Conservation (phyloP, 1,140 invertebrate genomes). For the Anastrepha obliqua region DNA sequence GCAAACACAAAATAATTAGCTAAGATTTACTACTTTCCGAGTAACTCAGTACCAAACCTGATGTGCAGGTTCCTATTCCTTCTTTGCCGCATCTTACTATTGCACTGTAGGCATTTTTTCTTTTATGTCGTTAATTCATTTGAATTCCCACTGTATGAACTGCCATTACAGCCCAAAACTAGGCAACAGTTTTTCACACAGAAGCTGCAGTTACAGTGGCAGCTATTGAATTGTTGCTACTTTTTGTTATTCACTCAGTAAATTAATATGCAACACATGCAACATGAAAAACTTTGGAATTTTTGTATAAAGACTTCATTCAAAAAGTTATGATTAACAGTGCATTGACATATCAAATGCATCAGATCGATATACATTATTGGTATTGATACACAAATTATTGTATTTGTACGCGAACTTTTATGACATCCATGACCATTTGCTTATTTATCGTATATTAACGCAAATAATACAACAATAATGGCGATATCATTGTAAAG, state of each 20-base stretch:
- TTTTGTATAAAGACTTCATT: background rate
- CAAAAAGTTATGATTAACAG: constrained; percentile 25
- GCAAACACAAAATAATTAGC: too few relatives aligned
- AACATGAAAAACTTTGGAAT: background rate
- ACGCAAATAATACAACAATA: background rate
- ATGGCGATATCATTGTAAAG: background rate
- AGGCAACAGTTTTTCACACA: background rate
- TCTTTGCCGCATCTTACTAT: too few relatives aligned
- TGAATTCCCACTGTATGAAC: background rate
- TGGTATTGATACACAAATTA: background rate
- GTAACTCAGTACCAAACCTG: too few relatives aligned
- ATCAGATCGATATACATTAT: background rate
- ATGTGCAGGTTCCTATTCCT: too few relatives aligned
- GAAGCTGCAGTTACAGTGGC: background rate
- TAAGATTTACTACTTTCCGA: too few relatives aligned
- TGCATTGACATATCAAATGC: background rate
- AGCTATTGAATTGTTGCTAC: background rate
- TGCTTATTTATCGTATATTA: background rate
- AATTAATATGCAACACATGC: constrained; percentile 40
- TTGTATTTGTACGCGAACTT: background rate
- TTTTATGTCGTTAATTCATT: too few relatives aligned
- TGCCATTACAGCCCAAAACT: background rate
- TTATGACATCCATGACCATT: background rate
- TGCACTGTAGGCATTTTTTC: too few relatives aligned
- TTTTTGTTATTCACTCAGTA: background rate